Evolutionary conservation across 2,888 invertebrate genomes (phyloP).

Genomic region (Eilema depressum): DNA sequence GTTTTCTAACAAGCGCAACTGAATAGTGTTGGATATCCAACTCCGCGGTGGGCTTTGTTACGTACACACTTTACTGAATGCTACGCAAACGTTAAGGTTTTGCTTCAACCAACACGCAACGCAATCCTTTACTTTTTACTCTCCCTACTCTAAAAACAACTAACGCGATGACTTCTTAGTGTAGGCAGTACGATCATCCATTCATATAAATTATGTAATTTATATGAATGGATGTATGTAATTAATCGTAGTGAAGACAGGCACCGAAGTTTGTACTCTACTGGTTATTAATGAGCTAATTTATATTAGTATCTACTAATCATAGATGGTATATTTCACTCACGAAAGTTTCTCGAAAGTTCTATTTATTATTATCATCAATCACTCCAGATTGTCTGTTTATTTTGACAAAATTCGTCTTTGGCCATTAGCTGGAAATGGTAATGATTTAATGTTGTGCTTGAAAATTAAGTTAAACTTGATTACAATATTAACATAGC

Average conservation of each 20-base stretch:
- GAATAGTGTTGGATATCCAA: not conserved
- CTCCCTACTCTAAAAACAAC: not conserved
- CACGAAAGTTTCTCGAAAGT: constrained; percentile 25
- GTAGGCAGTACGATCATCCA: no score
- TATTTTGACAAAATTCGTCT: constrained; percentile 29
- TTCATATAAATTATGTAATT: not conserved
- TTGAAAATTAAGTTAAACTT: constrained; percentile 20
- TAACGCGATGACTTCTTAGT: not conserved
- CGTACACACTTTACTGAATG: constrained; percentile 4
- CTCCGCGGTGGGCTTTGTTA: not conserved
- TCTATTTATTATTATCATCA: constrained; percentile 38
- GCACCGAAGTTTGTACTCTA: constrained; percentile 22
- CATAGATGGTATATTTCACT: constrained; percentile 31
- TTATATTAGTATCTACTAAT: constrained; percentile 39
- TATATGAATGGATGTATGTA: not conserved
- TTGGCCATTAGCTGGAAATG: not conserved
- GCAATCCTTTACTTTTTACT: not conserved
- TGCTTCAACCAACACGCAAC: not conserved
- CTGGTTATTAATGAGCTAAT: constrained; percentile 40
- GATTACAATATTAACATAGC: constrained; percentile 12
- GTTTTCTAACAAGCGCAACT: constrained; percentile 1
- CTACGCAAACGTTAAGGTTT: not conserved
- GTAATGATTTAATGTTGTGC: constrained; percentile 17
- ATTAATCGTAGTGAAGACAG: constrained; percentile 38
- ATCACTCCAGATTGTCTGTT: constrained; percentile 31